Base-by-base conservation (phyloP, 2,113 vertebrate species). In the Dipodomys merriami region DNA sequence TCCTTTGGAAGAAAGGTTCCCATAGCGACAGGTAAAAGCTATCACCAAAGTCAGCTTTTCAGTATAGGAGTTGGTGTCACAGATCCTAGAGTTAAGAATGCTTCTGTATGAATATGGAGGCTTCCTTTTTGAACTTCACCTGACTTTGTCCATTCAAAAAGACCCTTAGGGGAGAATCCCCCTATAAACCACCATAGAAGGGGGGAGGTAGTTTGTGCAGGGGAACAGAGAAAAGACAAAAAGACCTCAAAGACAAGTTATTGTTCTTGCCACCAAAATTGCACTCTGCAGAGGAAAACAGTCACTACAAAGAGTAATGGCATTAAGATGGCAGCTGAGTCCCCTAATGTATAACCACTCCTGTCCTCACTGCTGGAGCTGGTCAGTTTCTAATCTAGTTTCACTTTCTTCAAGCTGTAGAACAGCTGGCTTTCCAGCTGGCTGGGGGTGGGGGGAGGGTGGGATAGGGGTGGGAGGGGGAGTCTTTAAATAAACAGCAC, bases 351-450 rank as follows among this genome's bases (percentile, higher is more conserved):
- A 25, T 73, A 78, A 65, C 53, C 82, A 83, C 90, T 19, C 62
- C 74, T 35, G 7, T 82, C 74, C 76, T 91, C 29, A 68, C 64
- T 44, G 62, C 76, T 25, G 80, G 87, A 82, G 77, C 93, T 84
- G 94, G 91, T 94, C 97, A 93, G 76, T 90, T 95, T 93, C 93
- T 95, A 96, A 88, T 93, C 94, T 94, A 92, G 95, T 97, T 96
- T 96, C 93, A 91, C 93, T 97, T 97, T 96, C 92, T 90, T 94
- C 88, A 93, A 79, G 79, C 86, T 96, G 91, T 53, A 94, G 95
- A 95, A 95, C 96, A 96, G 96, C 97, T 96, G 97, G 95, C 92
- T 97, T 95, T 95, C 96, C 96, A 97, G 97, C 96, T 97, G 97
- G 95, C 96, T 89, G 83, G 72, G 67, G 33, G 95, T 20, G 6